Evolutionary conservation across 2,888 invertebrate genomes (phyloP), one percentile per base, ranked within the genome.

Genomic region (Agrotis segetum): DNA sequence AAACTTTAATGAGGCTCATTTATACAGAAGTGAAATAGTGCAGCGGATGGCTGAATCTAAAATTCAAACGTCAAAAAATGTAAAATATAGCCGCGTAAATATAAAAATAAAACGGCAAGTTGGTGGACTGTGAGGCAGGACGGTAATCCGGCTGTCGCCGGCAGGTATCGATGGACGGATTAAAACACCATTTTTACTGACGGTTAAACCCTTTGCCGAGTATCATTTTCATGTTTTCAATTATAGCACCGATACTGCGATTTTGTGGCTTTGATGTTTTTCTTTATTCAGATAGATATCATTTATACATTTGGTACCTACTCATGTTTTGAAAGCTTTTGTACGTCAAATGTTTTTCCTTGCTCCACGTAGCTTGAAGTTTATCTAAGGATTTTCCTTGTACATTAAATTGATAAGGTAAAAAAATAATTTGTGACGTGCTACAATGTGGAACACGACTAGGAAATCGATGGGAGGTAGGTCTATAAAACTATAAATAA

Each of bases 121-220:
- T 84, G 83, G 88, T 84, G 79, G 88, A 86, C 88, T 89, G 89
- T 87, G 91, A 91, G 91, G 91, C 88, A 87, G 87, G 85, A 77
- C 89, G 88, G 85, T 94, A 94, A 95, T 94, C 94, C 93, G 85
- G 81, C 92, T 93, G 94, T 93, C 93, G 91, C 91, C 91, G 89
- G 89, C 93, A 93, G 94, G 92, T 92, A 94, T 94, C 93, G 94
- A 94, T 93, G 93, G 89, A 89, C 86, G 95, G 95, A 95, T 96
- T 95, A 95, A 94, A 94, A 94, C 93, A 93, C 92, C 90, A 92
- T 93, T 95, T 93, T 92, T 91, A 92, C 91, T 93, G 94, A 93
- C 92, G 89, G 89, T 92, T 90, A 90, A 92, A 89, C 90, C 91
- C 89, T 90, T 89, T 86, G 83, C 84, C 68, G 82, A 84, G 88